A percentile compares a stretch with the other conserved stretches of the same genome.
phyloP scores from a whole-genome alignment of 2,113 vertebrate species.

The Amia ocellicauda region DNA sequence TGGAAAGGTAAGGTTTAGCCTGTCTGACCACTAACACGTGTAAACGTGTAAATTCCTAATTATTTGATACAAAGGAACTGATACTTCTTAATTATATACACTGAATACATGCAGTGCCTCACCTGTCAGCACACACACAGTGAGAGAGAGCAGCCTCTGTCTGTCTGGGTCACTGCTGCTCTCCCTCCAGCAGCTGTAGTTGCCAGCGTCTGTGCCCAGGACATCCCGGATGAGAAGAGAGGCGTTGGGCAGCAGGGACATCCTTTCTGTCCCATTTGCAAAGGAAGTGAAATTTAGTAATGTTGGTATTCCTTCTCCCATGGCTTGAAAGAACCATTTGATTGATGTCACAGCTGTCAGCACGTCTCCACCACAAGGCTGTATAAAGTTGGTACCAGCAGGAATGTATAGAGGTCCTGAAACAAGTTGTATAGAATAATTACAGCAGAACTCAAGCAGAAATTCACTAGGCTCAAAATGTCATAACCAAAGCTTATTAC shows the following conservation, averaged over 20 bases:
- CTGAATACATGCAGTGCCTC: too few relatives aligned
- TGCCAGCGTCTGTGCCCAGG: constrained; percentile 31
- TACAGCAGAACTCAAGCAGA: too few relatives aligned
- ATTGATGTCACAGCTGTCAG: background rate
- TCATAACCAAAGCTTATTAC: too few relatives aligned
- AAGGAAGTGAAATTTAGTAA: background rate
- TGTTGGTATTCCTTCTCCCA: background rate
- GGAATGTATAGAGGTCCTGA: too few relatives aligned
- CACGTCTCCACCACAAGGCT: too few relatives aligned
- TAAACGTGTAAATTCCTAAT: background rate
- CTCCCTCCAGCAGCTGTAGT: constrained; percentile 43
- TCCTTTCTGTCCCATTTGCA: background rate
- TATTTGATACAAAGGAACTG: too few relatives aligned
- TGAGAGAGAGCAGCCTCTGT: constrained; percentile 28
- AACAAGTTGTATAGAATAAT: too few relatives aligned
- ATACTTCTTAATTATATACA: too few relatives aligned
- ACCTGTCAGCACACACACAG: constrained; percentile 45
- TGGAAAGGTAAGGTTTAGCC: too few relatives aligned
- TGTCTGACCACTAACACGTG: background rate
- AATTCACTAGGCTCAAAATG: too few relatives aligned
- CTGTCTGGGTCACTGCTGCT: background rate
- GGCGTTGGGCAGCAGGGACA: constrained; percentile 8
- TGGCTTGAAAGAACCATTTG: constrained; percentile 14
- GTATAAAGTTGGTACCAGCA: too few relatives aligned
- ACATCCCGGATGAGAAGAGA: constrained; percentile 32